Evolutionary conservation across 2,888 invertebrate species (phyloP), one percentile per base, ranked within the genome.

Genomic region (Drosophila glabriapex): DNA sequence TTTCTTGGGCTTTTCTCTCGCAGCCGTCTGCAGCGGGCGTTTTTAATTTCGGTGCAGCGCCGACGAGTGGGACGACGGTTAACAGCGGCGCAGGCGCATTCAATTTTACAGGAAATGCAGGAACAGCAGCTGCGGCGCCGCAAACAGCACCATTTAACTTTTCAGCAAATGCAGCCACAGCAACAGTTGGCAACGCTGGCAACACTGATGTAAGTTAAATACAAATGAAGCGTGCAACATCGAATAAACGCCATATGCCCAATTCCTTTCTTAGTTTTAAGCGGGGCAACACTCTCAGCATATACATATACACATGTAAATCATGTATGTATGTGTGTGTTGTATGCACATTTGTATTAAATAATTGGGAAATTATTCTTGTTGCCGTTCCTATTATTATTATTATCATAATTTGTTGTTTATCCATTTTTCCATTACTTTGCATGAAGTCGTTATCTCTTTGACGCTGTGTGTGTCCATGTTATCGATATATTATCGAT

Each of bases 121-220:
- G 56, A 62, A 16, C 39, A 14, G 39, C n/a, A 29, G 46, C 81
- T 10, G 50, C 73, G 0, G 72, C 73, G 19, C 73, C 69, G 14
- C 71, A 80, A 54, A 22, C 82, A 19, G 39, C 89, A n/a, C 80
- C 91, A 46, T 93, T 92, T 67, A 92, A 91, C 67, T 93, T 92
- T 66, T 89, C 92, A n/a, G 73, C 75, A 19, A 77, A 59, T 56
- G 29, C 81, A 9, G 19, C 60, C 50, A 10, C 81, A 12, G 19
- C 58, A 49, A n/a, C 68, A 33, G 35, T 62, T 3, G 41, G 55
- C 12, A 52, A 37, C 5, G 49, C 49, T 7, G 39, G 60, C 35
- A 59, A 52, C 55, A 58, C 52, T 69, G 79, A 89, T 43, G 86
- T 86, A 74, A 86, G 85, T 91, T 10, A 1, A 12, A 68, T 7